Evolutionary conservation across 2,888 invertebrate species (phyloP).

Genomic region (Papilio protenor): DNA sequence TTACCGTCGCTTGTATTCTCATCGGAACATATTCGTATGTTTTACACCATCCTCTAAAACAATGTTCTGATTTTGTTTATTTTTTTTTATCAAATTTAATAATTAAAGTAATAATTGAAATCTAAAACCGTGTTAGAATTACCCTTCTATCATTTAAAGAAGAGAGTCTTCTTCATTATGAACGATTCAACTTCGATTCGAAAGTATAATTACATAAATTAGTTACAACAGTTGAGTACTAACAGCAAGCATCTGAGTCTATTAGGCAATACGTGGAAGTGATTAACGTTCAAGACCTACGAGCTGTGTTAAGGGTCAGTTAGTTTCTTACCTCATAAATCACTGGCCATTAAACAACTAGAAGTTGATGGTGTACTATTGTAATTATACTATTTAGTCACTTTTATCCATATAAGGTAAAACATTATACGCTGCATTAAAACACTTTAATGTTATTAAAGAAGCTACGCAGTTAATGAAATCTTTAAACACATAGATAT

Average conservation of each 20-base stretch:
- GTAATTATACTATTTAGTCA: neutral
- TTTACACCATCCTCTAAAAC: constrained; percentile 58
- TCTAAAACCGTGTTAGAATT: neutral
- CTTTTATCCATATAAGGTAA: neutral
- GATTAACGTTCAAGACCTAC: constrained; percentile 40
- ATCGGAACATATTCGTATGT: constrained; percentile 53
- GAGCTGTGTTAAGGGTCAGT: constrained; percentile 39
- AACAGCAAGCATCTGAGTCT: constrained; percentile 25
- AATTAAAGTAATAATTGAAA: neutral
- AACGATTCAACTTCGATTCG: constrained; percentile 1
- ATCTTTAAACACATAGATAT: neutral
- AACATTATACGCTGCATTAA: neutral
- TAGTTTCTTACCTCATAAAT: constrained; percentile 38
- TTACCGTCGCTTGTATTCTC: constrained; percentile 59
- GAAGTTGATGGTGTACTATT: constrained; percentile 24
- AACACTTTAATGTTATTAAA: neutral
- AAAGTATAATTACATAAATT: constrained; percentile 19
- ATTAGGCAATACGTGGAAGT: constrained; percentile 37
- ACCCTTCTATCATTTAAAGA: neutral
- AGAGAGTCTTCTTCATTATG: neutral
- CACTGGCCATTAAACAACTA: constrained; percentile 4
- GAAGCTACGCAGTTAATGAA: neutral
- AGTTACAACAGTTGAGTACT: constrained; percentile 10
- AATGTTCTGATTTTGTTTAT: constrained; percentile 6
- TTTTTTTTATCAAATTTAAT: neutral